These are phyloP conservation scores for Ovis canadensis DNA, from an alignment of 2,113 vertebrate genomes.

Conservation along the genomic window DNA sequence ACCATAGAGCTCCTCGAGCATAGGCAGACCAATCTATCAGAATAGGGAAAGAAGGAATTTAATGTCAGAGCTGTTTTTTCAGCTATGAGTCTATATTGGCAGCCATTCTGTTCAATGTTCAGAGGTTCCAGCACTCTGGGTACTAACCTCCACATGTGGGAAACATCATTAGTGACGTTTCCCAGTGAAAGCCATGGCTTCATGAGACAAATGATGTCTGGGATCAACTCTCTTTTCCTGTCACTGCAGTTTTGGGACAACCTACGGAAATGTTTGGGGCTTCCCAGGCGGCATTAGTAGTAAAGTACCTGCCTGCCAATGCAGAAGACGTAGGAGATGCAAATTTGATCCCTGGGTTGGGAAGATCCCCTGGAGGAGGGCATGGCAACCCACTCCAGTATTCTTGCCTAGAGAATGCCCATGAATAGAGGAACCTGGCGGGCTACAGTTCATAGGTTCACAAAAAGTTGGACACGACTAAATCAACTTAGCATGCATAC, in stretches of 20 bases:
- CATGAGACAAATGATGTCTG: slow-evolving; percentile 42
- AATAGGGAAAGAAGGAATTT: slow-evolving; percentile 44
- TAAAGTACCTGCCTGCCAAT: neutral
- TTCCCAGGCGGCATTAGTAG: neutral
- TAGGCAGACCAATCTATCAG: fast-evolving
- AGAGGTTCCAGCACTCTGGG: neutral
- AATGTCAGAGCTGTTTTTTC: slow-evolving; percentile 62
- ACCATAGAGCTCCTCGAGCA: neutral
- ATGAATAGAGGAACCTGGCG: neutral
- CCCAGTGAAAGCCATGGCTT: slow-evolving; percentile 47
- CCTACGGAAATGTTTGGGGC: neutral
- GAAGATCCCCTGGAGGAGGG: neutral
- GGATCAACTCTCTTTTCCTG: slow-evolving; percentile 49
- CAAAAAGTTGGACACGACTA: neutral
- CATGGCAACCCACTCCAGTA: neutral
- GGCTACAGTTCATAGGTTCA: neutral
- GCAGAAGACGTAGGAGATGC: neutral
- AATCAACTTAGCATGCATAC: neutral
- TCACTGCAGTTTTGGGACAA: neutral
- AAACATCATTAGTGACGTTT: slow-evolving; percentile 63
- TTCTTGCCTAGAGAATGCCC: neutral
- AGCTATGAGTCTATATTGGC: neutral
- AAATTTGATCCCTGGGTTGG: neutral
- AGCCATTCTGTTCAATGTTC: neutral
- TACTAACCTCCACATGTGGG: slow-evolving; percentile 18